Conservation (phyloP, 2,797 vertebrate species). For the Calcarius lapponicus region DNA sequence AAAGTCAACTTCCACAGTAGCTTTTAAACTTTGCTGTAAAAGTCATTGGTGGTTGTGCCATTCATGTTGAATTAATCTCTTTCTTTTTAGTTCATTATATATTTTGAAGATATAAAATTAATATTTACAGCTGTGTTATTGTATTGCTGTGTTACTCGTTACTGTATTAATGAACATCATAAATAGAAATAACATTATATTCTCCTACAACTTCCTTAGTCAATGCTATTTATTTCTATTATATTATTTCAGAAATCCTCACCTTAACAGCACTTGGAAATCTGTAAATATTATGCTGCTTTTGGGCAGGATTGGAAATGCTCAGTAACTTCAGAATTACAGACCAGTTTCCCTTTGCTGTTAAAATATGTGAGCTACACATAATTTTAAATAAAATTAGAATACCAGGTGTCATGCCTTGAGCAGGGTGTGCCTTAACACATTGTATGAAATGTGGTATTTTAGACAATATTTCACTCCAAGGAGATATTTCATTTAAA, state of each 20-base stretch:
- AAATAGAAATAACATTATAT: background rate
- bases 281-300: background rate
- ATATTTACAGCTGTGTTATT: background rate
- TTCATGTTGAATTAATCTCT: background rate
- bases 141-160: background rate
- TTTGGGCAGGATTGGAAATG: background rate
- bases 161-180: background rate
- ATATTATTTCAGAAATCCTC: background rate
- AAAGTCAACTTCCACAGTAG: background rate
- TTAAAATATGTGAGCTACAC: background rate
- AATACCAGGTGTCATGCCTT: background rate
- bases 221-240: background rate
- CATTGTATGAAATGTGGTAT: background rate
- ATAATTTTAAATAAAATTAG: background rate
- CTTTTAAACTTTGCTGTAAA: background rate
- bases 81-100: background rate
- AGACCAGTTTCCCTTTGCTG: conserved; percentile 8
- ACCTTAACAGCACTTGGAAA: background rate
- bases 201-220: background rate
- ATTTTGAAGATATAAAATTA: background rate
- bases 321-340: background rate
- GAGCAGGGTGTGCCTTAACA: background rate
- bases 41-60: background rate
- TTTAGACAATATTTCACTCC: background rate
- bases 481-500: background rate